phyloP scores from a whole-genome alignment of 2,888 invertebrate genomes.

The Fabriciana adippe region DNA sequence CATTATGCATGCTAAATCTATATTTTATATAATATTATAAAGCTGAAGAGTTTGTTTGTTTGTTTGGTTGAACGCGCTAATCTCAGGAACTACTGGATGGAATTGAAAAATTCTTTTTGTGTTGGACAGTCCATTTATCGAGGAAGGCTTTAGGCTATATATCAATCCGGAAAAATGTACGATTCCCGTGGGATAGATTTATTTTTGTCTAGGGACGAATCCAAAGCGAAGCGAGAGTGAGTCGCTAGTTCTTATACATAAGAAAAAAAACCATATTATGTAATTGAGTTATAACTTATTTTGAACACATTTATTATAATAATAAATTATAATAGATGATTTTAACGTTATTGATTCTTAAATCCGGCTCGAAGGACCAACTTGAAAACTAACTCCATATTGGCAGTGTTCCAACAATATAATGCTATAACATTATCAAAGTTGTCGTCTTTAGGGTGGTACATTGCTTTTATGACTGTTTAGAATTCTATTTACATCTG shows the following conservation, averaged over 20 bases:
- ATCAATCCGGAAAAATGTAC: too few species aligned
- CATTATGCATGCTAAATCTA: neutral
- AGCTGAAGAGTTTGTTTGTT: too few species aligned
- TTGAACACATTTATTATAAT: neutral
- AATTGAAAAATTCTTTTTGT: too few species aligned
- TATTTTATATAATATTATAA: too few species aligned
- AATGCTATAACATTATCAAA: conserved; percentile 25
- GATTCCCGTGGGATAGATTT: too few species aligned
- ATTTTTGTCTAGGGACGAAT: too few species aligned
- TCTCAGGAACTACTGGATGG: too few species aligned
- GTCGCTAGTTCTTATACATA: neutral
- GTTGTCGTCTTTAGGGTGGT: conserved; percentile 15
- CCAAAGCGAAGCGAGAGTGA: too few species aligned
- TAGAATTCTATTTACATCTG: conserved; percentile 15
- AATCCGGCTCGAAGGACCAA: conserved; percentile 7
- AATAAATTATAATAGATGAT: neutral
- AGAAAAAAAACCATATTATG: neutral
- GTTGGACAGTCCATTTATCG: too few species aligned
- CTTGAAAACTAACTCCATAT: conserved; percentile 16
- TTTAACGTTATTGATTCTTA: neutral
- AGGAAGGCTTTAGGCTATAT: too few species aligned
- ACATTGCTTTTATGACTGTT: conserved; percentile 18
- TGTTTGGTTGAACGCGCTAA: too few species aligned
- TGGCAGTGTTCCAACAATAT: conserved; percentile 19
- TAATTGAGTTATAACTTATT: neutral